phyloP scores from a whole-genome alignment of 2,797 vertebrate species.

The Poeciliopsis gracilis region DNA sequence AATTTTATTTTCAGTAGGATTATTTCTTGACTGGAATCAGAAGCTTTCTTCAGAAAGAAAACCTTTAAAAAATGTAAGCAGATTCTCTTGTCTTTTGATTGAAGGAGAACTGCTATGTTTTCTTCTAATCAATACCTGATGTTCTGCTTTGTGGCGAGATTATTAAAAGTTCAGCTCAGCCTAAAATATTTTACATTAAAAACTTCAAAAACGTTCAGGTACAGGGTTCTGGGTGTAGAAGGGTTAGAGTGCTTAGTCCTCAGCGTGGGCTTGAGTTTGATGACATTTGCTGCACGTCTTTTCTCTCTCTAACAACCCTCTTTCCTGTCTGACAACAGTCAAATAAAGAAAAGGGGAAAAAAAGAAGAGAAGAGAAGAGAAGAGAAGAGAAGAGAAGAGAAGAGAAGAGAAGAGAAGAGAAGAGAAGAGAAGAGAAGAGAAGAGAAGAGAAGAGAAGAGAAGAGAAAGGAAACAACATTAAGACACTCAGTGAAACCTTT shows the following conservation, averaged over 20 bases:
- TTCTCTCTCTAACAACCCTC: no score
- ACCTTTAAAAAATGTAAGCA: not conserved
- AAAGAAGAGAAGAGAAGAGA: no score
- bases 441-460: no score
- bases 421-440: no score
- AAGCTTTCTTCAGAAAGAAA: not conserved
- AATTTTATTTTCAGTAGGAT: not conserved
- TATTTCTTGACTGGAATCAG: not conserved
- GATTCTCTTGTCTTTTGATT: not conserved
- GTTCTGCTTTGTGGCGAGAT: not conserved
- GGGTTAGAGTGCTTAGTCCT: no score
- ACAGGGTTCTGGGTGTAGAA: no score
- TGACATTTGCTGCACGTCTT: not conserved
- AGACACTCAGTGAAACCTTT: not conserved
- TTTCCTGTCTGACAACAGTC: no score
- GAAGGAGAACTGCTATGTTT: not conserved
- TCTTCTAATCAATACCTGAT: not conserved
- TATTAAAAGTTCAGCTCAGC: not conserved
- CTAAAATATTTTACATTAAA: not conserved
- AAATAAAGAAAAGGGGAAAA: no score
- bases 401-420: no score
- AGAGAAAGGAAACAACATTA: no score
- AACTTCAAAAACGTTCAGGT: not conserved
- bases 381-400: no score
- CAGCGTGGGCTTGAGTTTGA: fast-evolving